Percentiles rank a stretch among this genome's conserved stretches.
These are phyloP conservation scores for Meta bourneti DNA, from an alignment of 2,888 invertebrate genomes.

Conservation along the genomic window DNA sequence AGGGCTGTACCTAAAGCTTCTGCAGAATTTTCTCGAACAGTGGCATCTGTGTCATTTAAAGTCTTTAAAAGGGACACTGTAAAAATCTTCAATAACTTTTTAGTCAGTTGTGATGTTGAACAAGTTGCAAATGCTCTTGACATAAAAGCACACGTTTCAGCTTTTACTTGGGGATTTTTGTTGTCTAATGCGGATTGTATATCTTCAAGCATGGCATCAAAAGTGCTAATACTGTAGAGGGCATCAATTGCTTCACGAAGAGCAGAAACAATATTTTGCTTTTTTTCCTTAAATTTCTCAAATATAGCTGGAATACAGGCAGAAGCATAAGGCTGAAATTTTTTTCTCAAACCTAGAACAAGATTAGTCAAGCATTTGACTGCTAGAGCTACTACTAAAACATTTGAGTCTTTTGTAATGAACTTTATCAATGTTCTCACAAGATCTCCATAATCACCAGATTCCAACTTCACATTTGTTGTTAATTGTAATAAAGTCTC, in stretches of 20 bases:
- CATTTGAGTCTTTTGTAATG: constrained; percentile 96
- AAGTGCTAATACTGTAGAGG: constrained; percentile 84
- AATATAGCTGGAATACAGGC: constrained; percentile 87
- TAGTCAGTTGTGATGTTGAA: constrained; percentile 90
- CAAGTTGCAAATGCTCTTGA: constrained; percentile 91
- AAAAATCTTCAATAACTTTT: constrained; percentile 93
- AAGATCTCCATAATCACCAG: constrained; percentile 94
- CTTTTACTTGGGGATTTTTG: constrained; percentile 94
- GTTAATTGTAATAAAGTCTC: constrained; percentile 90
- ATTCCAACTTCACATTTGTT: constrained; percentile 90
- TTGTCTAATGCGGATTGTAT: constrained; percentile 91
- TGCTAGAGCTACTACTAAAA: constrained; percentile 93
- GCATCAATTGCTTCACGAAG: constrained; percentile 90
- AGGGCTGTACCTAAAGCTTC: constrained; percentile 96
- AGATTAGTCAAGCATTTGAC: constrained; percentile 90
- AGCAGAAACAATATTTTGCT: constrained; percentile 91
- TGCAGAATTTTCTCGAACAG: constrained; percentile 94
- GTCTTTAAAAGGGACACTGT: constrained; percentile 88
- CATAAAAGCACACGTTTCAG: constrained; percentile 91
- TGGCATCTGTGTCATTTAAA: constrained; percentile 86
- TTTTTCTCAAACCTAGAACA: constrained; percentile 92
- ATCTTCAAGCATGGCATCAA: constrained; percentile 85
- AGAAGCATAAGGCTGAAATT: constrained; percentile 91
- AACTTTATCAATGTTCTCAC: constrained; percentile 93
- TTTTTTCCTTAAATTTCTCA: constrained; percentile 99